Evolutionary conservation across 2,797 vertebrate genomes (phyloP), one percentile per base, ranked within the genome.

Genomic region (Lerista edwardsae): DNA sequence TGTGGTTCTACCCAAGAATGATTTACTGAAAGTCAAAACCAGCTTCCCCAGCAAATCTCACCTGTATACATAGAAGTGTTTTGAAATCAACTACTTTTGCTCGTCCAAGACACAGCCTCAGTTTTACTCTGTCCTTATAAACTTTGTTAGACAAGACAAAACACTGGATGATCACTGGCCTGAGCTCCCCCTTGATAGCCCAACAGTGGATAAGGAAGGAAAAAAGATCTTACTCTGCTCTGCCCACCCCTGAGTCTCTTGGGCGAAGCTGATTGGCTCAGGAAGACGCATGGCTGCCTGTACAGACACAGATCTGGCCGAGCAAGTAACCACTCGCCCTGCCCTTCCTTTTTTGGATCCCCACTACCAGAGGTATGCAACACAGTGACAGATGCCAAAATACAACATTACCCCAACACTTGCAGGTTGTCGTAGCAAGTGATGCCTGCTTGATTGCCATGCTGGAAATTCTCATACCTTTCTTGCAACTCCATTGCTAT

Each of bases 401-500:
- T 23, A 10, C 41, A 51, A 79, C 23, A 4, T 34, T 14, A 67
- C 64, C 41, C 19, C 57, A 6, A 84, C 0, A 0, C 57, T 39
- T 80, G 7, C 23, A 34, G 25, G 7, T 19, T 72, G 39, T 65
- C 19, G 29, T 57, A 57, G 23, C 65, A 69, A 80, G 51, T 64
- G 47, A 73, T n/a, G 12, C 34, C 44, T 29, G 86, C 87, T 84
- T 36, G 34, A 73, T 67, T 75, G 68, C 65, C 68, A n/a, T 86
- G 79, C n/a, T 79, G 82, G 84, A 51, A 11, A 1, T 25, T 83
- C 31, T 82, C 72, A 84, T n/a, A 84, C 83, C 85, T 91, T 61
- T 72, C 27, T 31, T 2, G 15, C 59, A n/a, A 59, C 36, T 47
- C 59, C 44, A 74, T 6, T 74, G 47, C 59, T 65, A n/a, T 10